Evolutionary conservation across 2,888 invertebrate genomes (phyloP), one percentile per base, ranked within the genome.

Genomic region (Pseudoips prasinana): DNA sequence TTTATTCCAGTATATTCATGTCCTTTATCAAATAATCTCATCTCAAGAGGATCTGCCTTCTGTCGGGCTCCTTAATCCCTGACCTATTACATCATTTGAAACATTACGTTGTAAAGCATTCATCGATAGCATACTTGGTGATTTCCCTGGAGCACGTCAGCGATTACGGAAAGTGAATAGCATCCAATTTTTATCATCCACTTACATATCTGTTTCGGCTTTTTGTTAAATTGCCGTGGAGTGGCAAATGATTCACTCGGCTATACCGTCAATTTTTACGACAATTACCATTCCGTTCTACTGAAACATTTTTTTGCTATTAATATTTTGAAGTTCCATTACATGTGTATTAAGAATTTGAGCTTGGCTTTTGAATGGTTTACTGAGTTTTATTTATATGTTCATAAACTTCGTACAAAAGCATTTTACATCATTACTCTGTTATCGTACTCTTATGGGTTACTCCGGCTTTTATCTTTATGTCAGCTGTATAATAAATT

Each of bases 101-200:
- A 45, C 40, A 45, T 52, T 48, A 42, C 37, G 23, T 30, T 46
- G 43, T 42, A 33, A 45, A 39, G 32, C 53, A 39, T 64, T 64
- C 61, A 63, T 58, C 49, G 67, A 59, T 40, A 54, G 49, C 58
- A 51, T 62, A 59, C 65, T 65, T 62, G 51, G 56, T 79, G 76
- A 84, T 84, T 85, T 84, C 83, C 83, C 84, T 26, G 26, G 78
- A 76, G 82, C 57, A 41, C 47, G 39, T 42, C 51, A 50, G 48
- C 73, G 72, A 78, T 79, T 75, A 71, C 69, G 49, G 58, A 46
- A 59, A 74, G 67, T 64, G 71, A 71, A 79, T 73, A 64, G 65
- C 72, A 72, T 75, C 75, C 74, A 80, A 80, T 82, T 83, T 84
- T 83, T 82, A 81, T 70, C 70, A 73, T 70, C 70, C 64, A 70